phyloP scores from a whole-genome alignment of 1,140 invertebrate species.

The Zaprionus camerounensis region DNA sequence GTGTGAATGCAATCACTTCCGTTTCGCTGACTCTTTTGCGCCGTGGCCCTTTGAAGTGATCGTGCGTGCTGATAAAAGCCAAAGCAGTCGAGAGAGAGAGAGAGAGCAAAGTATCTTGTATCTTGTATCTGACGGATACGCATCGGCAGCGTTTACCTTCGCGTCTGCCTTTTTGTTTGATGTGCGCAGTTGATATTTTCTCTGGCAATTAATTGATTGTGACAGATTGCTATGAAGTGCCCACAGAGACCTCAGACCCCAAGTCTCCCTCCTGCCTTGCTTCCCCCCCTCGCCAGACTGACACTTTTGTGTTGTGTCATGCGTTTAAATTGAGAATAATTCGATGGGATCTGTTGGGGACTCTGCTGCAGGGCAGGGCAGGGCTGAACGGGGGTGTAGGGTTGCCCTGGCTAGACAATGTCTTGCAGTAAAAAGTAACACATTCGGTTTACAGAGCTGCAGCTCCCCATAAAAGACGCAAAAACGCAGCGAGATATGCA shows the following conservation, averaged over 20 bases:
- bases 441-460: constrained; percentile 51
- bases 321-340: constrained; percentile 76
- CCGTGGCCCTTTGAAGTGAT: constrained; percentile 70
- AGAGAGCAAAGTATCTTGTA: constrained; percentile 27
- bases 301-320: constrained; percentile 76
- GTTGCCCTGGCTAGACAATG: constrained; percentile 34
- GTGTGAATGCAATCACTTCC: constrained; percentile 81
- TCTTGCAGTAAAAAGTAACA: constrained; percentile 54
- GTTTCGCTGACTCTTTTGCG: constrained; percentile 61
- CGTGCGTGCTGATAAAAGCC: constrained; percentile 78
- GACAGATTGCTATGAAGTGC: constrained; percentile 71
- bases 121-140: constrained; percentile 52
- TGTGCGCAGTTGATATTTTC: constrained; percentile 68
- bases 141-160: constrained; percentile 41
- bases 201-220: constrained; percentile 78
- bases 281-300: constrained; percentile 44
- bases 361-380: background rate
- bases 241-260: constrained; percentile 7
- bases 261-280: constrained; percentile 29
- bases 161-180: constrained; percentile 50
- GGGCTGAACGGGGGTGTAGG: background rate
- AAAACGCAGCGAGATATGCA: constrained; percentile 58
- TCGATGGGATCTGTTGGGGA: constrained; percentile 14
- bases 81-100: constrained; percentile 16
- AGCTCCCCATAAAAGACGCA: constrained; percentile 45